These are phyloP conservation scores for Heterotis niloticus DNA, from an alignment of 2,113 vertebrate genomes.

Conservation along the genomic window DNA sequence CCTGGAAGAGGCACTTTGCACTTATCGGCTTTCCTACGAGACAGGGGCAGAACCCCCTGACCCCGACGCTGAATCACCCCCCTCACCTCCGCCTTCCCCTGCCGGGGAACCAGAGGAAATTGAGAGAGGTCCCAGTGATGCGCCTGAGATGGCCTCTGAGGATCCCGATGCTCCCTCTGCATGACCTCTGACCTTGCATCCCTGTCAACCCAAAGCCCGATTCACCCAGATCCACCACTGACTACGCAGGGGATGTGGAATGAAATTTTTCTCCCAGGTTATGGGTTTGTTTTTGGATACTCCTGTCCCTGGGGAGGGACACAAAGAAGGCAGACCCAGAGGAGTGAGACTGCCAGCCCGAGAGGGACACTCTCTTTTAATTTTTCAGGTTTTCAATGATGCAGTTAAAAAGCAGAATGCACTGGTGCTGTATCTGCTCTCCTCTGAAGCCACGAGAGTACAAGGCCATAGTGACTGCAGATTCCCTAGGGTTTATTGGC, in stretches of 20 bases:
- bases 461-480: too few relatives aligned
- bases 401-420: not conserved
- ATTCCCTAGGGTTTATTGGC: too few relatives aligned
- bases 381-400: not conserved
- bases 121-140: conserved; percentile 44
- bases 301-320: not conserved
- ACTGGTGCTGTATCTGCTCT: not conserved
- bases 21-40: conserved; percentile 71
- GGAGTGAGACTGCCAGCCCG: not conserved
- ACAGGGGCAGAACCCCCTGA: not conserved
- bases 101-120: conserved; percentile 42
- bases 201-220: not conserved
- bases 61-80: conserved; percentile 37
- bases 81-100: conserved; percentile 14
- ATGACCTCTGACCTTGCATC: conserved; percentile 40
- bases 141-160: conserved; percentile 27
- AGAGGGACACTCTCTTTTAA: not conserved
- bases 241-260: not conserved
- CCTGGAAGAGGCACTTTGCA: conserved; percentile 89
- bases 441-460: not conserved
- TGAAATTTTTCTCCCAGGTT: not conserved
- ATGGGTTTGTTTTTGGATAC: not conserved
- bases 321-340: not conserved
- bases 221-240: not conserved
- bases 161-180: conserved; percentile 51